Conservation (phyloP, 1,140 invertebrate species). For the Drosophila santomea region DNA sequence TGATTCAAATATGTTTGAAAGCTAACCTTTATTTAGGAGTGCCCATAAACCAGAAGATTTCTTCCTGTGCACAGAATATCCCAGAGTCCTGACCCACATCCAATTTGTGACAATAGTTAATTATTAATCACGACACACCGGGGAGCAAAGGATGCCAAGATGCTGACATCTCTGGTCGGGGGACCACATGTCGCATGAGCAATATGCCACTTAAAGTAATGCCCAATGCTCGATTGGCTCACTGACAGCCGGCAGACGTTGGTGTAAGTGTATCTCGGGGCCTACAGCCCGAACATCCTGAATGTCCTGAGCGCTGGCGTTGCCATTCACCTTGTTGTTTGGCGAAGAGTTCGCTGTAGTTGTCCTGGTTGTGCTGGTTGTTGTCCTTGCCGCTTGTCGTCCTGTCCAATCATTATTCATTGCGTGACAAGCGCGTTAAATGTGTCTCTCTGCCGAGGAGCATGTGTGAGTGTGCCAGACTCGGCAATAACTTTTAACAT, state of each 20-base stretch:
- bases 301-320: conserved; percentile 9
- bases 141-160: conserved; percentile 17
- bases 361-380: conserved; percentile 22
- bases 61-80: conserved; percentile 6
- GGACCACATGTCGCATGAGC: conserved; percentile 71
- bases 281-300: background rate
- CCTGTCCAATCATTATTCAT: conserved; percentile 80
- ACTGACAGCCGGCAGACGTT: conserved; percentile 67
- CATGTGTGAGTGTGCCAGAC: conserved; percentile 29
- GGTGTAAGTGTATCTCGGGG: conserved; percentile 42
- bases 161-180: conserved; percentile 24
- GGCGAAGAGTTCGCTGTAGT: conserved; percentile 18
- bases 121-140: conserved; percentile 65
- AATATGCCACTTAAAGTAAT: conserved; percentile 79
- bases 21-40: background rate
- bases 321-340: conserved; percentile 20
- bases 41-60: background rate
- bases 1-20: too few relatives aligned
- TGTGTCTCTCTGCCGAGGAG: conserved; percentile 51
- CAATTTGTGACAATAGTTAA: conserved; percentile 74
- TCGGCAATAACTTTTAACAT: conserved; percentile 70
- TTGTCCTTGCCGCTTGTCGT: conserved; percentile 42
- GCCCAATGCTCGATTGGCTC: conserved; percentile 69
- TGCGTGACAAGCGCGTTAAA: conserved; percentile 80
- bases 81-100: conserved; percentile 22